Conservation (phyloP, 2,113 vertebrate species). For the Saccopteryx leptura region DNA sequence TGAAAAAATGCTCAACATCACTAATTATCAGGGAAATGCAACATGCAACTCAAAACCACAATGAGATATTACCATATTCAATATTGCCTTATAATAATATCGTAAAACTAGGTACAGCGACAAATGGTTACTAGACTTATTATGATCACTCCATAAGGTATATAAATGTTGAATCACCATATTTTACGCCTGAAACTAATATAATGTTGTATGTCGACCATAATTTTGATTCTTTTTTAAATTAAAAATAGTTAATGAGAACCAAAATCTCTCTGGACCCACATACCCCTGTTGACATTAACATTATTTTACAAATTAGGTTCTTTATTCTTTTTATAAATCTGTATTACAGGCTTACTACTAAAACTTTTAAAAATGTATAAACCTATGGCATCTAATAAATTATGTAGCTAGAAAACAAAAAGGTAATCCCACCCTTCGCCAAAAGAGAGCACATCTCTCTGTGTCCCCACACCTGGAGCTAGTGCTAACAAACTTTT, state of each 20-base stretch:
- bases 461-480: no score
- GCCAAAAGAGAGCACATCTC: no score
- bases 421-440: background rate
- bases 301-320: background rate
- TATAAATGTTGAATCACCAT: no score
- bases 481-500: no score
- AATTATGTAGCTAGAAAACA: background rate
- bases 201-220: background rate
- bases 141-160: background rate
- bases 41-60: background rate
- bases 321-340: background rate
- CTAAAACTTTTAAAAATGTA: background rate
- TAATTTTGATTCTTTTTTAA: background rate
- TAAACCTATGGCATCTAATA: background rate
- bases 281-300: background rate
- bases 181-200: background rate
- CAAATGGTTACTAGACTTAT: background rate
- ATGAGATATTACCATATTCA: no score
- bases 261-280: background rate
- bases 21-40: no score
- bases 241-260: background rate
- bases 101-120: no score
- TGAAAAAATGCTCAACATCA: background rate
- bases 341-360: background rate
- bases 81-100: no score